These are phyloP conservation scores for Pseudomyrmex gracilis DNA, from an alignment of 1,140 invertebrate species.

Conservation along the genomic window DNA sequence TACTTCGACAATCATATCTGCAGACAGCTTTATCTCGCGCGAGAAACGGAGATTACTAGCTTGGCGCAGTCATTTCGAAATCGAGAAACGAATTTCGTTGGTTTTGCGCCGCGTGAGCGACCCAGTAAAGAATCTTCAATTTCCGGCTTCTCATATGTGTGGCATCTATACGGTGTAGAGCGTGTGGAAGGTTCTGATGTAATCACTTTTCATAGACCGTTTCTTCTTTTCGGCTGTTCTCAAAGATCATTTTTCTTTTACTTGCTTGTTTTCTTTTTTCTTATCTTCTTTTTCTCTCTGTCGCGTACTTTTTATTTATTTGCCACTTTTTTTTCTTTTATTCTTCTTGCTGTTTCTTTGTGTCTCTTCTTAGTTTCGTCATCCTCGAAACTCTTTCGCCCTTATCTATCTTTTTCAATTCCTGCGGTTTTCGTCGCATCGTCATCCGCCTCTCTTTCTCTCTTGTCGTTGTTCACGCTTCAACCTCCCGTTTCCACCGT, in stretches of 20 bases:
- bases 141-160: background rate
- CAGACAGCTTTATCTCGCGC: slow-evolving; percentile 4
- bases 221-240: background rate
- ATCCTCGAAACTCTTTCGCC: slow-evolving; percentile 24
- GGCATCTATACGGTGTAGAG: background rate
- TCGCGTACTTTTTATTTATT: slow-evolving; percentile 10
- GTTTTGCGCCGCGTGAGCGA: background rate
- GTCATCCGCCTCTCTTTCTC: background rate
- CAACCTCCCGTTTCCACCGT: slow-evolving; percentile 40
- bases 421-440: background rate
- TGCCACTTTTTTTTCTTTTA: slow-evolving; percentile 3
- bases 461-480: background rate
- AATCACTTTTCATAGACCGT: slow-evolving; percentile 32
- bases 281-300: slow-evolving; percentile 1
- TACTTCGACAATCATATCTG: background rate
- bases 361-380: slow-evolving; percentile 4
- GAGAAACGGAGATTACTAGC: slow-evolving; percentile 27
- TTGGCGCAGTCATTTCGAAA: slow-evolving; percentile 25
- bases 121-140: slow-evolving; percentile 30
- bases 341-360: background rate
- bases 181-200: slow-evolving; percentile 3
- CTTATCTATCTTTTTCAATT: slow-evolving; percentile 38
- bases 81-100: slow-evolving; percentile 34
- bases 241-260: slow-evolving; percentile 16
- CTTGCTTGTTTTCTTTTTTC: background rate